Conservation (phyloP, 2,113 vertebrate genomes). For the Pterocles gutturalis region DNA sequence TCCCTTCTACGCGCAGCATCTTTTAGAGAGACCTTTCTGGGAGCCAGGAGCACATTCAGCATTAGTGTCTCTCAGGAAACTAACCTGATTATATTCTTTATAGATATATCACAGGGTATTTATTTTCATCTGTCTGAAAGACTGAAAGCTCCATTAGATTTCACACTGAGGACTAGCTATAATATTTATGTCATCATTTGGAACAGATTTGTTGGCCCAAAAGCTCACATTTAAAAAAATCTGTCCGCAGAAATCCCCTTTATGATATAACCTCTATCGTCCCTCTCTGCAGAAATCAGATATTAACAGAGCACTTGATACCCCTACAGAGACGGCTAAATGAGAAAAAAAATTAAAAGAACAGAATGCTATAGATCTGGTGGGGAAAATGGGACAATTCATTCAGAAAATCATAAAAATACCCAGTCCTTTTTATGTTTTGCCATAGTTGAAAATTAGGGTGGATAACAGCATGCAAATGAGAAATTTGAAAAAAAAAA, state of each 20-base stretch:
- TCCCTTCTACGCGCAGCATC: neutral
- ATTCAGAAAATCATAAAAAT: slow-evolving; percentile 3
- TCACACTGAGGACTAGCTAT: neutral
- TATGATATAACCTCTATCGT: neutral
- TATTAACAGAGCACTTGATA: neutral
- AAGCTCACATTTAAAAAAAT: slow-evolving; percentile 39
- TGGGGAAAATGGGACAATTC: neutral
- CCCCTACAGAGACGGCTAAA: neutral
- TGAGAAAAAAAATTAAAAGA: neutral
- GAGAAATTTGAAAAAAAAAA: neutral
- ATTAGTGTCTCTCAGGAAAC: neutral
- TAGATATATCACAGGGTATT: neutral
- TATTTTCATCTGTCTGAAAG: slow-evolving; percentile 28
- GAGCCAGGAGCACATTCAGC: neutral
- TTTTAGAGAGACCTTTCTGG: neutral
- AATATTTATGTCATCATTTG: slow-evolving; percentile 34
- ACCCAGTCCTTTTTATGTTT: neutral
- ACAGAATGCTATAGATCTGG: neutral
- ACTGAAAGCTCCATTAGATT: slow-evolving; percentile 5
- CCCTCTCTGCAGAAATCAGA: neutral
- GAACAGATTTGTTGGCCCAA: slow-evolving; percentile 49
- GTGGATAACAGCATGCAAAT: neutral
- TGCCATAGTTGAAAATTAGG: neutral
- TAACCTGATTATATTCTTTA: neutral
- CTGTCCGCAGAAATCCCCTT: neutral